A percentile compares a stretch with the other conserved stretches of the same genome.
Evolutionary conservation across 2,113 vertebrate genomes (phyloP).

Genomic region (Dryoscopus gambensis): DNA sequence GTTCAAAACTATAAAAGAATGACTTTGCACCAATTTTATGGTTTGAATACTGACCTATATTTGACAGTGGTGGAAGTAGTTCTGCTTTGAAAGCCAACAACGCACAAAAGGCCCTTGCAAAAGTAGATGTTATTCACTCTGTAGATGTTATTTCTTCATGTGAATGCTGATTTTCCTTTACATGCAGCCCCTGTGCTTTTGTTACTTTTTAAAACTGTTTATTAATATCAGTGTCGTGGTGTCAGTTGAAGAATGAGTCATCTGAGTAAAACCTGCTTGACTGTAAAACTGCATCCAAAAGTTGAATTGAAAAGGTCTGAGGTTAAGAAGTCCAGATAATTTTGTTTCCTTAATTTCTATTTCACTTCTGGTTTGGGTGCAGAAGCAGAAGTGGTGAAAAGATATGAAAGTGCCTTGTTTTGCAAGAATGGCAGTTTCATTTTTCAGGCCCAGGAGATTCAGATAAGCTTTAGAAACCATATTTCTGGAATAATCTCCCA

Average conservation of each 20-base stretch:
- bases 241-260: not conserved
- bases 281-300: not conserved
- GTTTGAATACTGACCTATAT: not conserved
- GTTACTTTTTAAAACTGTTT: not conserved
- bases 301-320: conserved; percentile 26
- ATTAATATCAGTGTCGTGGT: not conserved
- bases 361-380: not conserved
- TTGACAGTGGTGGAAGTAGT: not conserved
- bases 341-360: conserved; percentile 29
- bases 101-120: not conserved
- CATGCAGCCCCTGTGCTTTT: not conserved
- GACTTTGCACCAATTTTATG: not conserved
- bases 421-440: not conserved
- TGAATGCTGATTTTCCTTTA: not conserved
- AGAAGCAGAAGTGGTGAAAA: conserved; percentile 30
- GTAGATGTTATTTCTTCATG: not conserved
- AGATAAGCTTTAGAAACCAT: not conserved
- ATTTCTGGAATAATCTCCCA: not conserved
- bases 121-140: not conserved
- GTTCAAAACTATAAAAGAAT: not conserved
- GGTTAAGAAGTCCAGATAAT: not conserved
- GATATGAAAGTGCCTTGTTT: not conserved
- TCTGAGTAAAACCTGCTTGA: not conserved
- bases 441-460: not conserved
- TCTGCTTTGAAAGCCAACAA: not conserved